Base-by-base conservation (phyloP, 2,888 invertebrate species). In the Gastrophysa polygoni region DNA sequence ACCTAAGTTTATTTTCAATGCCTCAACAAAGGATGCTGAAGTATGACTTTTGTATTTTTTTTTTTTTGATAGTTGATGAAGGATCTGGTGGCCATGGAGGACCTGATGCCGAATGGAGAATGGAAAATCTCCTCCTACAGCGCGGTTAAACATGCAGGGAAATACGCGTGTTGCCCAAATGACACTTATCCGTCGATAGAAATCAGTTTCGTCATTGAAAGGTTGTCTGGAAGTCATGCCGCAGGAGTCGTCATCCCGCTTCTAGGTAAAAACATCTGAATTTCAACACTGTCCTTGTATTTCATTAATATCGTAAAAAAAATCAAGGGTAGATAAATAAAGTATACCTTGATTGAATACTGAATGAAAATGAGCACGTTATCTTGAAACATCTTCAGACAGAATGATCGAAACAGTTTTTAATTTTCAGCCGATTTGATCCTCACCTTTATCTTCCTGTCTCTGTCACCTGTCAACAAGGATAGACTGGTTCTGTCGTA, bases 111-210 rank as follows among this genome's bases (percentile, higher is more conserved):
- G 43, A 87, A 87, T 20, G 85, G 85, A 0, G 85, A 85, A 49
- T 91, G 90, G 90, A 81, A 84, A 50, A 73, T 90, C 43, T 64
- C 83, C 28, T 75, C 81, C 0, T 80, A 84, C 0, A 77, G 75
- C 0, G 78, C 82, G 17, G 79, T 80, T n/a, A 84, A 83, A 52
- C 70, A 83, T 34, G 72, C 82, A 1, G 86, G 85, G 1, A 82
- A 82, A 57, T 88, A 84, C 69, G 75, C 75, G 1, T 85, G 85
- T 61, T 85, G 85, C 66, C 84, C 85, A 0, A 87, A 88, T 68
- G 83, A 80, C 43, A 87, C 88, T 0, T 89, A 86, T 73, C 87
- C 89, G 0, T 85, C 85, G 73, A 73, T 90, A 44, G 82, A 83
- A 63, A 85, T 86, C 66, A 83, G 80, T 11, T 87, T 90, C 70